phyloP scores from a whole-genome alignment of 2,888 invertebrate genomes.

The Leptopilina myrica region DNA sequence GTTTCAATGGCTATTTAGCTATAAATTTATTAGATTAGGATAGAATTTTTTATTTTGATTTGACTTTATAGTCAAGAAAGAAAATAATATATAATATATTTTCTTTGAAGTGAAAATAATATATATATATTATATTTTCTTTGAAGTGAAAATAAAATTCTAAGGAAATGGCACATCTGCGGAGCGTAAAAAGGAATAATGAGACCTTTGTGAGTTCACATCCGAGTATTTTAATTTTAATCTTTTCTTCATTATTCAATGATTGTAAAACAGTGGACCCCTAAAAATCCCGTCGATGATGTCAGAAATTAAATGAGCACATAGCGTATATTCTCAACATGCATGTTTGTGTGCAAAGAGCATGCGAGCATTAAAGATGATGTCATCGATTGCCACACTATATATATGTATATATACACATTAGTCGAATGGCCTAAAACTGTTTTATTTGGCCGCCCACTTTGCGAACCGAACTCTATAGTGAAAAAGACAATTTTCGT shows the following conservation, averaged over 20 bases:
- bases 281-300: conserved; percentile 34
- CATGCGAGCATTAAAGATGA: conserved; percentile 29
- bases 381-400: conserved; percentile 39
- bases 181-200: conserved; percentile 11
- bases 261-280: conserved; percentile 32
- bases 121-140: no score
- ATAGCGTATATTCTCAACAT: not conserved
- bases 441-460: conserved; percentile 31
- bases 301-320: conserved; percentile 35
- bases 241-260: conserved; percentile 21
- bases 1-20: no score
- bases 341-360: conserved; percentile 17
- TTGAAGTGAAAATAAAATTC: not conserved
- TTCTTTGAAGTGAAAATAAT: not conserved
- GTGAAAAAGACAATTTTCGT: not conserved
- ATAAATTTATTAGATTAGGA: no score
- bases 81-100: no score
- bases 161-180: not conserved
- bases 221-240: conserved; percentile 24
- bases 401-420: not conserved
- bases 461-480: not conserved
- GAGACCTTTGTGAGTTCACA: not conserved
- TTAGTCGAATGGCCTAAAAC: conserved; percentile 33
- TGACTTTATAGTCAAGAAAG: no score
- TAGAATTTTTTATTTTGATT: no score